Evolutionary conservation across 2,797 vertebrate genomes (phyloP).

Genomic region (Macropodus opercularis): DNA sequence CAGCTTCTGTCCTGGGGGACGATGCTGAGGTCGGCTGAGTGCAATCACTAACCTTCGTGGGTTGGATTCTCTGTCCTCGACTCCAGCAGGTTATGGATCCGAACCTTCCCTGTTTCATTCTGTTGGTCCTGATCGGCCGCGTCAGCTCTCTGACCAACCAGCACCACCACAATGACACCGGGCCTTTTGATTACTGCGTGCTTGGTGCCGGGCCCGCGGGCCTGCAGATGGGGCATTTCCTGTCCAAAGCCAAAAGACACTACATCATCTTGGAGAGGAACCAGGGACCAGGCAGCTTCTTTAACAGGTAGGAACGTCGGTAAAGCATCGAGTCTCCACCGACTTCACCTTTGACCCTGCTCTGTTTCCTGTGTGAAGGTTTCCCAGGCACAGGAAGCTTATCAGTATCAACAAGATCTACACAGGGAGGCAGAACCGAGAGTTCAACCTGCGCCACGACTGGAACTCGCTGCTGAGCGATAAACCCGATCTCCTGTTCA

Average conservation of each 20-base stretch:
- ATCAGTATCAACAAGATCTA: slow-evolving; percentile 97
- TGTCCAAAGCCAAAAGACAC: slow-evolving; percentile 85
- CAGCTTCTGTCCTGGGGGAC: too few species aligned
- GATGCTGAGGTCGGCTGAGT: too few species aligned
- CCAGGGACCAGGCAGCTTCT: slow-evolving; percentile 89
- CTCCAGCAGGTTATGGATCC: slow-evolving; percentile 69
- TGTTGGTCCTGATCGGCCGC: slow-evolving; percentile 57
- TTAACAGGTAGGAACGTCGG: slow-evolving; percentile 73
- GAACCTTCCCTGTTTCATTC: slow-evolving; percentile 39
- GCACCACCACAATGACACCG: slow-evolving; percentile 48
- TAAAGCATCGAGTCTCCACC: too few species aligned
- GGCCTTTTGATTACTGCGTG: slow-evolving; percentile 89
- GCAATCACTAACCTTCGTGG: too few species aligned
- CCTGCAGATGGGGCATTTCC: slow-evolving; percentile 91
- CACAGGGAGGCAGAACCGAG: slow-evolving; percentile 89
- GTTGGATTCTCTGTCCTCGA: too few species aligned
- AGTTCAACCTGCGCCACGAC: slow-evolving; percentile 97
- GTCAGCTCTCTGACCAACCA: slow-evolving; percentile 39
- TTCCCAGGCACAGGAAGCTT: slow-evolving; percentile 94
- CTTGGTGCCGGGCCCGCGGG: slow-evolving; percentile 93
- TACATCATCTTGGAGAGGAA: slow-evolving; percentile 91
- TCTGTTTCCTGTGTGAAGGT: slow-evolving; percentile 68
- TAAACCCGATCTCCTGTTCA: slow-evolving; percentile 82
- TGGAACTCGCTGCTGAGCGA: slow-evolving; percentile 97
- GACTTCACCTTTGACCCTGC: not conserved